These are phyloP conservation scores for Kryptolebias marmoratus DNA, from an alignment of 2,113 vertebrate species.

Conservation along the genomic window DNA sequence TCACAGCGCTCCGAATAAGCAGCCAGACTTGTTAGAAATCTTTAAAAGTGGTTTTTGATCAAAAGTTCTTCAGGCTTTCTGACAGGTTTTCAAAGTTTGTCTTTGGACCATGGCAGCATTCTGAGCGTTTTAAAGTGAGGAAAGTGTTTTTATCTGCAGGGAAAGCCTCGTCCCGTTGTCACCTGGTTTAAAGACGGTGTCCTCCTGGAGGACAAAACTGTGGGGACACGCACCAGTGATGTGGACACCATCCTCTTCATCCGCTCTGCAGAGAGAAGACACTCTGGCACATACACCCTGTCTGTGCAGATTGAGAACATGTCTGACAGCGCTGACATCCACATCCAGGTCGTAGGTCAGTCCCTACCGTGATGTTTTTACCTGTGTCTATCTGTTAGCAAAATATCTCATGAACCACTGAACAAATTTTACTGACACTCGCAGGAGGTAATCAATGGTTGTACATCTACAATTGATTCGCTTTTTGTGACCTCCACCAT, in stretches of 20 bases:
- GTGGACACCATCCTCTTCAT: slow-evolving; percentile 89
- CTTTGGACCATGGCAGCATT: not conserved
- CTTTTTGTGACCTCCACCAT: no score
- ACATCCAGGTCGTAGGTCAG: slow-evolving; percentile 89
- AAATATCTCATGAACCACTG: no score
- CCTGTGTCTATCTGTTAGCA: no score
- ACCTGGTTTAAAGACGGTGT: slow-evolving; percentile 85
- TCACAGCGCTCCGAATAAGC: not conserved
- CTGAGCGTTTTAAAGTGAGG: no score
- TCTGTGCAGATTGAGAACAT: slow-evolving; percentile 87
- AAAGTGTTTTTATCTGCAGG: slow-evolving; percentile 70
- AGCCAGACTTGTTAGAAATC: not conserved
- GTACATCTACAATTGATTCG: no score
- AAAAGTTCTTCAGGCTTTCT: no score
- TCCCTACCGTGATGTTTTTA: not conserved
- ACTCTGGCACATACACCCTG: slow-evolving; percentile 88
- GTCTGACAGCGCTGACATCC: slow-evolving; percentile 82
- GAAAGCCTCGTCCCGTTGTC: slow-evolving; percentile 87
- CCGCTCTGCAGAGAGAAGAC: slow-evolving; percentile 80
- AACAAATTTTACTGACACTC: no score
- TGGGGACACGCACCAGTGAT: slow-evolving; percentile 81
- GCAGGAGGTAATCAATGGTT: no score
- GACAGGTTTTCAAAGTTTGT: no score
- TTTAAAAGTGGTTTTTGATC: not conserved
- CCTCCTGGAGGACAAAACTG: slow-evolving; percentile 78